Percentiles rank a stretch among this genome's conserved stretches.
phyloP scores from a whole-genome alignment of 2,888 invertebrate species.

The Patella depressa region DNA sequence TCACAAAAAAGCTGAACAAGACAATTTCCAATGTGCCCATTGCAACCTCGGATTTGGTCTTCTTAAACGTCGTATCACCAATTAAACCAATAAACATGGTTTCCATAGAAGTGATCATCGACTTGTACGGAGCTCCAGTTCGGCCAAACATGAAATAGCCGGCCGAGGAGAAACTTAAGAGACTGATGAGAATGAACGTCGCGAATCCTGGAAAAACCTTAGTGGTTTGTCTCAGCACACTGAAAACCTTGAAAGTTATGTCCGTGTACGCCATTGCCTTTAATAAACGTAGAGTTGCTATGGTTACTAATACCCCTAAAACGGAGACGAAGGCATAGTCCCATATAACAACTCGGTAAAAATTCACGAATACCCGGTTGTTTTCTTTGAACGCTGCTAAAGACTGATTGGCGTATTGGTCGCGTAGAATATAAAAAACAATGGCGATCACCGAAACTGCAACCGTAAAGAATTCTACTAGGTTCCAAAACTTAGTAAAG shows the following conservation, averaged over 20 bases:
- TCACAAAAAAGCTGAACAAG: constrained; percentile 51
- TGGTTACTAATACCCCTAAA: constrained; percentile 46
- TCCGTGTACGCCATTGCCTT: constrained; percentile 56
- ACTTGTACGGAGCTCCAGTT: constrained; percentile 45
- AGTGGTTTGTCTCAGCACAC: constrained; percentile 46
- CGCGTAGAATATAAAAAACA: constrained; percentile 42
- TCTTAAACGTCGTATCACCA: constrained; percentile 51
- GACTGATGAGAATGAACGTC: constrained; percentile 43
- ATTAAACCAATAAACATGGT: constrained; percentile 55
- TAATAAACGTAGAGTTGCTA: constrained; percentile 47
- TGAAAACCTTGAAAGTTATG: constrained; percentile 42
- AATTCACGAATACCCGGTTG: constrained; percentile 53
- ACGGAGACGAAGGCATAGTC: constrained; percentile 46
- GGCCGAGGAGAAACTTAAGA: constrained; percentile 45
- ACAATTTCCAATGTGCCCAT: constrained; percentile 43
- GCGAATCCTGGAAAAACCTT: constrained; percentile 50
- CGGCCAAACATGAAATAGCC: constrained; percentile 50
- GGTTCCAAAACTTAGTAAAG: constrained; percentile 49
- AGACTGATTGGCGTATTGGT: constrained; percentile 38
- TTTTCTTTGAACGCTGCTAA: constrained; percentile 46
- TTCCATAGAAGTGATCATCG: constrained; percentile 43
- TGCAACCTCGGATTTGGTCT: constrained; percentile 44
- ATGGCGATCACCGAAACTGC: constrained; percentile 36
- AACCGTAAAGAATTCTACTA: constrained; percentile 44
- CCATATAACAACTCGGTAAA: constrained; percentile 54